These are phyloP conservation scores for Drosophila seguyi DNA, from an alignment of 1,140 invertebrate species.

Conservation along the genomic window DNA sequence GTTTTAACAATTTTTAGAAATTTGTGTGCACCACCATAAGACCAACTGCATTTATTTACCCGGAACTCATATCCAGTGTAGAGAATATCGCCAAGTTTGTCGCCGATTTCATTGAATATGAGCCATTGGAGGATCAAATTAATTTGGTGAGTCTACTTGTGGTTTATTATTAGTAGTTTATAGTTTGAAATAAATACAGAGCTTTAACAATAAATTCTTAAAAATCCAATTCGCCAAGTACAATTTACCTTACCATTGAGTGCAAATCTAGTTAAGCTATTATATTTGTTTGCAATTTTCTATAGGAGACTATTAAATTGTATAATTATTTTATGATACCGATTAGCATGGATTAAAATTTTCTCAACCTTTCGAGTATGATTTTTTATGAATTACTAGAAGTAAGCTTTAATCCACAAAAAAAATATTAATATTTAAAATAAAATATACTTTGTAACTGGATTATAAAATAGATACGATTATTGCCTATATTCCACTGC, in stretches of 20 bases:
- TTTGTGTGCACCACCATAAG: constrained; percentile 88
- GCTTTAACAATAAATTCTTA: not conserved
- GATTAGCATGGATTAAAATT: not conserved
- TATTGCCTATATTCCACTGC: too few species aligned
- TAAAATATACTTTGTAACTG: not conserved
- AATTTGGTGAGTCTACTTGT: constrained; percentile 85
- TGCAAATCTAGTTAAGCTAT: not conserved
- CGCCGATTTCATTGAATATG: constrained; percentile 87
- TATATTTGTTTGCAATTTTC: not conserved
- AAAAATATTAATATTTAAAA: not conserved
- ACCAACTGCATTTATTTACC: constrained; percentile 86
- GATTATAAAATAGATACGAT: not conserved
- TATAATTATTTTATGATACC: not conserved
- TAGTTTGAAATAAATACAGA: not conserved
- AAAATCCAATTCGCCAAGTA: not conserved
- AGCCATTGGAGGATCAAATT: constrained; percentile 85
- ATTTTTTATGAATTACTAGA: not conserved
- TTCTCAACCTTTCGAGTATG: not conserved
- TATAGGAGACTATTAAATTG: not conserved
- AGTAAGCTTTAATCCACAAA: not conserved
- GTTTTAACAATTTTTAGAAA: constrained; percentile 86
- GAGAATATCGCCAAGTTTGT: constrained; percentile 87
- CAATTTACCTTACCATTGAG: not conserved
- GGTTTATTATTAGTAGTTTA: not conserved
- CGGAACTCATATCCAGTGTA: constrained; percentile 86